A percentile compares a stretch with the other conserved stretches of the same genome.
Evolutionary conservation across 2,888 invertebrate genomes (phyloP).

Genomic region (Drosophila testacea): DNA sequence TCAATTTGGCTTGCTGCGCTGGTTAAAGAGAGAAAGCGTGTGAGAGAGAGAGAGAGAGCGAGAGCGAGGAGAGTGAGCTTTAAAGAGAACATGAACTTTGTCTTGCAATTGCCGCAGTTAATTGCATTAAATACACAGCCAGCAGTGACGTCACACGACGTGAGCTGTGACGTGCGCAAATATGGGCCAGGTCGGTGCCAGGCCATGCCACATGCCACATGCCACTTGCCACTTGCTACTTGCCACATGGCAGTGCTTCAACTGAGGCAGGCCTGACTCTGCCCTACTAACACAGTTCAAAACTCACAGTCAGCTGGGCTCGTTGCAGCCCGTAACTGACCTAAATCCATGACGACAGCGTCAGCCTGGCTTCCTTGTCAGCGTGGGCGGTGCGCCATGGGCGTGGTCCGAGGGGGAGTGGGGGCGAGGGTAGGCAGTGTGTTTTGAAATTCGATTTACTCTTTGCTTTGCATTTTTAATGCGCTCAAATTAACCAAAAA

Average conservation of each 20-base stretch:
- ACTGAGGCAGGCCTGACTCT: conserved; percentile 33
- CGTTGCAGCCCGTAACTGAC: conserved; percentile 57
- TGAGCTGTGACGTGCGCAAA: conserved; percentile 63
- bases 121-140: conserved; percentile 55
- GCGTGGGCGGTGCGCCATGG: conserved; percentile 5
- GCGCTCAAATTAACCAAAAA: conserved; percentile 39
- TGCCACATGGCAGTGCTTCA: not conserved
- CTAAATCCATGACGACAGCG: conserved; percentile 67
- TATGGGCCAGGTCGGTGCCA: conserved; percentile 48
- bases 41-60: conserved; percentile 8
- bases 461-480: conserved; percentile 21
- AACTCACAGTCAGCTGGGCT: conserved; percentile 45
- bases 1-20: conserved; percentile 2
- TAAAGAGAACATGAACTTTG: conserved; percentile 40
- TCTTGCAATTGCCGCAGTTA: conserved; percentile 47
- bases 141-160: conserved; percentile 69
- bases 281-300: conserved; percentile 74
- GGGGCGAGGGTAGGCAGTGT: not conserved
- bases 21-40: conserved; percentile 30
- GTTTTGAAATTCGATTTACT: conserved; percentile 34
- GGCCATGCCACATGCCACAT: conserved; percentile 7
- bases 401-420: conserved; percentile 38
- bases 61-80: conserved; percentile 31
- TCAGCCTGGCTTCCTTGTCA: not conserved
- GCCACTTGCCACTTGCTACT: not conserved